Conservation (phyloP, 1,140 invertebrate species). For the Bombus picipes region DNA sequence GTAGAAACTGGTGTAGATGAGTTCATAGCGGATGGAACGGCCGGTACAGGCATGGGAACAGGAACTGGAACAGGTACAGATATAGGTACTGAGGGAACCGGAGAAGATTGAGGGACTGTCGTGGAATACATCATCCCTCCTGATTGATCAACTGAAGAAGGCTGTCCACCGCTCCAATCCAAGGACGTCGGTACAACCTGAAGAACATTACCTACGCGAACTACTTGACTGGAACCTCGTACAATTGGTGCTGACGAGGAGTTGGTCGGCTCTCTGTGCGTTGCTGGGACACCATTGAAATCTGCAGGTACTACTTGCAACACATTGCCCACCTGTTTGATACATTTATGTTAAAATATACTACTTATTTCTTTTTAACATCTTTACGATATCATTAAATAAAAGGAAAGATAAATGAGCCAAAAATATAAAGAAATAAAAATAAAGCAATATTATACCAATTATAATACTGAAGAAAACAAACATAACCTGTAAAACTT, state of each 20-base stretch:
- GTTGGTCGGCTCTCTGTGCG: constrained; percentile 43
- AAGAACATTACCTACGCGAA: constrained; percentile 83
- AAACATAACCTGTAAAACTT: not conserved
- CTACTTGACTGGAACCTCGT: constrained; percentile 72
- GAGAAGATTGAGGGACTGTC: constrained; percentile 50
- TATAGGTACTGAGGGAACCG: constrained; percentile 56
- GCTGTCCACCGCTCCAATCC: constrained; percentile 71
- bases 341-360: not conserved
- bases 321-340: constrained; percentile 76
- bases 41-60: constrained; percentile 61
- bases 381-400: not conserved
- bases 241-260: constrained; percentile 16
- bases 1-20: constrained; percentile 44
- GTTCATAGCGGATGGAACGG: constrained; percentile 37
- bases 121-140: constrained; percentile 49
- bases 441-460: not conserved
- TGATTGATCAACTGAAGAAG: constrained; percentile 48
- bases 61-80: constrained; percentile 73
- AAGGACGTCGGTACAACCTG: constrained; percentile 82
- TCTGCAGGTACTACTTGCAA: constrained; percentile 77
- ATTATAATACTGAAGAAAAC: not conserved
- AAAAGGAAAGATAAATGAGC: not conserved
- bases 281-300: constrained; percentile 52
- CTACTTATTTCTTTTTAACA: no score
- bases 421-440: not conserved